A percentile compares a stretch with the other conserved stretches of the same genome.
Conservation (phyloP, 2,888 invertebrate species). For the Dasysyrphus tricinctus region DNA sequence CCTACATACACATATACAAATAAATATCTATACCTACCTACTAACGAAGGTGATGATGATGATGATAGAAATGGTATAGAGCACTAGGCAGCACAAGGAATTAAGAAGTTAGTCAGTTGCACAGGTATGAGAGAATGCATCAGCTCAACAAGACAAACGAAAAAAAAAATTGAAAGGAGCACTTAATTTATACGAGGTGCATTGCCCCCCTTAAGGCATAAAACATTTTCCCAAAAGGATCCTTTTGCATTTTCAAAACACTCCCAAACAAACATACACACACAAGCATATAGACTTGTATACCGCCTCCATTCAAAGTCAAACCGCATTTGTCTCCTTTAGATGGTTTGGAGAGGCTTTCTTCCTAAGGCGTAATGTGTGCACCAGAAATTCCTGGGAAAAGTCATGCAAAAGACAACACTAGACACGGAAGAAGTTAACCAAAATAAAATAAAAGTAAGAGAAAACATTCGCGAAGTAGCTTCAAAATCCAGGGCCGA, state of each 20-base stretch:
- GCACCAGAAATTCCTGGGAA: slow-evolving; percentile 33
- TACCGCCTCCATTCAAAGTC: slow-evolving; percentile 41
- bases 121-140: slow-evolving; percentile 22
- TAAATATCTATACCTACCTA: background rate
- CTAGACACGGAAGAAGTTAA: slow-evolving; percentile 28
- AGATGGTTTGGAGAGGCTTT: slow-evolving; percentile 8
- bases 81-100: slow-evolving; percentile 29
- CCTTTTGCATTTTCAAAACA: slow-evolving; percentile 37
- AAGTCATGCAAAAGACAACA: slow-evolving; percentile 51
- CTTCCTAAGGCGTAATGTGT: slow-evolving; percentile 39
- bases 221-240: slow-evolving; percentile 42
- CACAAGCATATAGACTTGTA: background rate
- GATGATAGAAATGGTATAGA: background rate
- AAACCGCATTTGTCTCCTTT: slow-evolving; percentile 58
- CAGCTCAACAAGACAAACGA: slow-evolving; percentile 27
- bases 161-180: slow-evolving; percentile 53
- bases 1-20: too few species aligned
- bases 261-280: slow-evolving; percentile 18
- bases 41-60: slow-evolving; percentile 20
- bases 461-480: slow-evolving; percentile 25
- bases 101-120: slow-evolving; percentile 61
- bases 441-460: slow-evolving; percentile 7
- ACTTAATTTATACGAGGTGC: slow-evolving; percentile 67
- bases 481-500: background rate
- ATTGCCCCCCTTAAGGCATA: slow-evolving; percentile 54